phyloP scores from a whole-genome alignment of 2,888 invertebrate species.

The Bugulina stolonifera region DNA sequence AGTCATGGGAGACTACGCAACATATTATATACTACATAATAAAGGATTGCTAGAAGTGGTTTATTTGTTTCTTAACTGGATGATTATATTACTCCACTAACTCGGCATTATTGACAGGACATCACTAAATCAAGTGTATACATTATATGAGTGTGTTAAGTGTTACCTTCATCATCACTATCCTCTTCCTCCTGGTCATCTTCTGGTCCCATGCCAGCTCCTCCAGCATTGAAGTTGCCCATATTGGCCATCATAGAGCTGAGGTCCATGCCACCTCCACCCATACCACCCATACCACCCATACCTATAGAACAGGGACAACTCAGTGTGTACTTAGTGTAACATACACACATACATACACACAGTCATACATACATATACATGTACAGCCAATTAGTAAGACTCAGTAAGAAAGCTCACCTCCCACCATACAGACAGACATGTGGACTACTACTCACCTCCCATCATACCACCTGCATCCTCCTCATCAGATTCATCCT shows the following conservation, averaged over 20 bases:
- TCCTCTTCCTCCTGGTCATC: constrained; percentile 36
- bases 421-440: no score
- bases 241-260: constrained; percentile 28
- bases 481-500: constrained; percentile 87
- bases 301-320: neutral
- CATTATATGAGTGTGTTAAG: no score
- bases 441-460: no score
- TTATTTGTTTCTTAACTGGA: no score
- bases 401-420: no score
- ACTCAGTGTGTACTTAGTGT: neutral
- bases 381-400: no score
- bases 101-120: no score
- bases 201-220: neutral
- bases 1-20: no score
- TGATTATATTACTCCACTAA: no score
- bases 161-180: constrained; percentile 44
- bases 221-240: constrained; percentile 29
- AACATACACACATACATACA: neutral
- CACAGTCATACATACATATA: neutral
- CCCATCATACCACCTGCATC: neutral
- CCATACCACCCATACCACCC: neutral
- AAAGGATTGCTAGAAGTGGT: no score
- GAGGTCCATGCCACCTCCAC: constrained; percentile 11
- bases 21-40: no score
- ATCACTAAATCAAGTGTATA: no score